Base-by-base conservation (phyloP, 2,113 vertebrate species). In the Ceyx margarethae region DNA sequence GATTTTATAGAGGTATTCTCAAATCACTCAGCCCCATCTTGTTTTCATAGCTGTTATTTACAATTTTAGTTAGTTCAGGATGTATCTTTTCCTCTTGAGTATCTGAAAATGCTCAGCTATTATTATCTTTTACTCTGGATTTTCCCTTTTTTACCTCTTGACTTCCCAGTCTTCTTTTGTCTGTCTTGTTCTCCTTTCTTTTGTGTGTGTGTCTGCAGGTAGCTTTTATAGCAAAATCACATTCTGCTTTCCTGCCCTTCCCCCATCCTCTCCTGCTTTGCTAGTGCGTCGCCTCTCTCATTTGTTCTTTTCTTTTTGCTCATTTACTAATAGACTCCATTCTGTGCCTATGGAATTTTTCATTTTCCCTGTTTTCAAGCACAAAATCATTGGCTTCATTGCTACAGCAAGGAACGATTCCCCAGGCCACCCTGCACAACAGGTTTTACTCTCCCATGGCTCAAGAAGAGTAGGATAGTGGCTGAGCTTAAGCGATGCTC, bases 131-230 rank as follows among this genome's bases (percentile, higher is more conserved):
- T 81, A 43, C 76, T 91, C 73, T 72, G 85, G 83, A 54, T 90
- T 85, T 81, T 65, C 61, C 65, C n/a, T 61, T 83, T 78, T 25
- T 5, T 1, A 33, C 37, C 26, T 26, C 54, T 74, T 81, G 61
- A 93, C 66, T 93, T 93, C 45, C 45, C 73, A 85, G 65, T 84
- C 37, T 81, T 77, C 80, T 96, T 95, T 94, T 85, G 72, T 94
- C 74, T 84, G 87, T 93, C 92, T 84, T 92, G 77, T 87, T 94
- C 92, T 85, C 56, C 40, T 87, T 92, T 85, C 92, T 92, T 93
- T 93, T 91, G 43, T 93, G 43, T 62, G 29, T 56, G 56, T 87
- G 75, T 85, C 92, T 94, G 92, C 89, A 94, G 95, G 92, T 95
- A 82, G 89, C 72, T 96, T 91, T 87, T 88, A 71, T 23, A 85